Conservation (phyloP, 2,113 vertebrate genomes). For the Cyanoliseus patagonus region DNA sequence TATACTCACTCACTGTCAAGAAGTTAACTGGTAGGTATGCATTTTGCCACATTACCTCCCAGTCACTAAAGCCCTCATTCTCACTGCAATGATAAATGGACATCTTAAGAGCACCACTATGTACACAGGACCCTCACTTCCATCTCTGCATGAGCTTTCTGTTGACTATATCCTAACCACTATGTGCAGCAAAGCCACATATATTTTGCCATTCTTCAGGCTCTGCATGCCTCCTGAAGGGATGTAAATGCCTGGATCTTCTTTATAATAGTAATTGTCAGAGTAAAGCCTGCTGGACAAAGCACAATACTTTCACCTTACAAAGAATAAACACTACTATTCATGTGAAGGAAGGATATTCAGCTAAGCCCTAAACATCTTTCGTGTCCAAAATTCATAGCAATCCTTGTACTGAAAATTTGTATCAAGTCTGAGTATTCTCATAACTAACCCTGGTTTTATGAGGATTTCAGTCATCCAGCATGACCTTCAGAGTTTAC, state of each 20-base stretch:
- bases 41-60: neutral
- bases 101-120: neutral
- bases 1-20: neutral
- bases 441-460: neutral
- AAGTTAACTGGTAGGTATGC: slow-evolving; percentile 11
- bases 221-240: neutral
- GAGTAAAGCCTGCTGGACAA: slow-evolving; percentile 23
- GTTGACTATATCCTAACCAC: neutral
- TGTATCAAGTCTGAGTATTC: neutral
- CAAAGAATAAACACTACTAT: neutral
- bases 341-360: neutral
- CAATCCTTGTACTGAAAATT: neutral
- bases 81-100: neutral
- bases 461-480: neutral
- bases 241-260: neutral
- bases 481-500: slow-evolving; percentile 18
- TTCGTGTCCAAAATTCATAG: neutral
- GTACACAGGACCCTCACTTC: neutral
- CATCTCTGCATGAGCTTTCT: neutral
- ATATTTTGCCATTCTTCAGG: neutral
- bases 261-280: slow-evolving; percentile 36
- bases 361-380: neutral
- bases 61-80: neutral
- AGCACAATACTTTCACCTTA: slow-evolving; percentile 26
- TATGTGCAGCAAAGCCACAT: neutral